Conservation (phyloP, 2,888 invertebrate species). For the Eulithis testata region DNA sequence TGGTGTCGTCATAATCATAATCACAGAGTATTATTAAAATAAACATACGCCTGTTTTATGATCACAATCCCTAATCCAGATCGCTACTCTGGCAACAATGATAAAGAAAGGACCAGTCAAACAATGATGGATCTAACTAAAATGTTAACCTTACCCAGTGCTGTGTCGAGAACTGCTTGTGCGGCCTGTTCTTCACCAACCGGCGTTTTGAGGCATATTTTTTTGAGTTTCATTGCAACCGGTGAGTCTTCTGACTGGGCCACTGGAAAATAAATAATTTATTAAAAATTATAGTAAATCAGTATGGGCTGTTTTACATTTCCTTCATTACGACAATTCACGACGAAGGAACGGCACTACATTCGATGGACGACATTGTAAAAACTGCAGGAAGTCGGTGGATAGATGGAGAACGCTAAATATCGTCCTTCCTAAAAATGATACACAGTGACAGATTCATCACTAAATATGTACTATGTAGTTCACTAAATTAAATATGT, state of each 20-base stretch:
- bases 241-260: conserved; percentile 88
- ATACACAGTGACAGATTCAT: too few species aligned
- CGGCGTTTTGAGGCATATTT: conserved; percentile 89
- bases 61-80: too few species aligned
- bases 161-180: conserved; percentile 87
- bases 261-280: conserved; percentile 80
- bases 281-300: conserved; percentile 12
- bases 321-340: too few species aligned
- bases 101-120: neutral
- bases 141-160: conserved; percentile 78
- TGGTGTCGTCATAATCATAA: conserved; percentile 1
- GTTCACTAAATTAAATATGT: too few species aligned
- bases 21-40: neutral
- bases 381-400: too few species aligned
- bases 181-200: conserved; percentile 88
- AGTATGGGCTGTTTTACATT: too few species aligned
- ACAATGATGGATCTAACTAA: neutral
- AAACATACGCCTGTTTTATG: too few species aligned
- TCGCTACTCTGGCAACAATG: neutral
- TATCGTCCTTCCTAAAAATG: too few species aligned
- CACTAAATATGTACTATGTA: too few species aligned
- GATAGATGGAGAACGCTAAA: too few species aligned
- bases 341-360: too few species aligned
- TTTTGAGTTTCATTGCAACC: conserved; percentile 88
- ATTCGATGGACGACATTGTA: too few species aligned